Percentiles rank a stretch among this genome's conserved stretches.
Conservation (phyloP, 2,113 vertebrate species). For the Cyrtonyx montezumae region DNA sequence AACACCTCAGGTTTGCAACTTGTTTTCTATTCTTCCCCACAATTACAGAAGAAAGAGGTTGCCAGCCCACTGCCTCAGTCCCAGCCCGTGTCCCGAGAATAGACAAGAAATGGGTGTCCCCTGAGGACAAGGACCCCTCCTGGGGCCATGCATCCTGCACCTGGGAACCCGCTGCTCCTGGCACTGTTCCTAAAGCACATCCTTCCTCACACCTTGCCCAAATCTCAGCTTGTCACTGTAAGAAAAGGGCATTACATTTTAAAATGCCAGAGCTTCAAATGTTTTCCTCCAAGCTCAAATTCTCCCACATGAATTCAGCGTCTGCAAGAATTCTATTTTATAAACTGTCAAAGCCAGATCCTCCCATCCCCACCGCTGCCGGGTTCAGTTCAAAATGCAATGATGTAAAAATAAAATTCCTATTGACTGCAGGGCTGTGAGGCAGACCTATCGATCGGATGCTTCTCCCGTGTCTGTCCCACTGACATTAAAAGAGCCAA, state of each 20-base stretch:
- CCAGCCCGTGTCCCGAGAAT: fast-evolving
- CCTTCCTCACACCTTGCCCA: not conserved
- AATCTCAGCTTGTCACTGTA: not conserved
- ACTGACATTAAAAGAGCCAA: not conserved
- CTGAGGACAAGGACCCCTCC: not conserved
- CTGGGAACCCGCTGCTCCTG: not conserved
- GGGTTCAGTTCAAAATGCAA: not conserved
- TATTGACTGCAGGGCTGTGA: not conserved
- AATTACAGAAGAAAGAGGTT: fast-evolving
- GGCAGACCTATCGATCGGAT: not conserved
- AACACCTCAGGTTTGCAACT: fast-evolving
- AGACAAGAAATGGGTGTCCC: fast-evolving
- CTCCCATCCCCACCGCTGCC: not conserved
- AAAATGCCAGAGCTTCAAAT: not conserved
- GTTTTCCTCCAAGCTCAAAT: not conserved
- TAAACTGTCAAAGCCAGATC: not conserved
- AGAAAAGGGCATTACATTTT: not conserved
- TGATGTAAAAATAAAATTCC: not conserved
- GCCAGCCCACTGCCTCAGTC: not conserved
- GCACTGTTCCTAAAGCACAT: fast-evolving
- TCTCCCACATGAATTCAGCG: not conserved
- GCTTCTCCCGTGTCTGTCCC: not conserved
- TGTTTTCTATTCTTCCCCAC: fast-evolving
- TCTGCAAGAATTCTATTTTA: not conserved
- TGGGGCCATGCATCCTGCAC: fast-evolving